These are phyloP conservation scores for Drosophila picticornis DNA, from an alignment of 2,888 invertebrate species.

Conservation along the genomic window DNA sequence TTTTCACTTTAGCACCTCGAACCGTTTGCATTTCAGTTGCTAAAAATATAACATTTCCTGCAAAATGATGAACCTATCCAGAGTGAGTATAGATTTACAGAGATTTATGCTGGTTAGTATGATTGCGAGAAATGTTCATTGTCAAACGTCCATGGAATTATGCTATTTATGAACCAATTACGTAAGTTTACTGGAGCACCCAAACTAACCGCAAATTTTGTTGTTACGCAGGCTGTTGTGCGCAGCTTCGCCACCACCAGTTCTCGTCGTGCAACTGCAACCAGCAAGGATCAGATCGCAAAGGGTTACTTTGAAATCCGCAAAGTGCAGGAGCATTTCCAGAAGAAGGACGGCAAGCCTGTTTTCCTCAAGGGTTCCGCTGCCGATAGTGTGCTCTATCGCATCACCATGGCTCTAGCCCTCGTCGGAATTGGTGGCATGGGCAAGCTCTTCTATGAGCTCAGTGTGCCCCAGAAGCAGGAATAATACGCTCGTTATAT, in stretches of 20 bases:
- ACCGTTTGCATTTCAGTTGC: slow-evolving; percentile 41
- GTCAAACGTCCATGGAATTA: slow-evolving; percentile 6
- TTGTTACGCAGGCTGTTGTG: slow-evolving; percentile 76
- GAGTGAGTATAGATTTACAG: slow-evolving; percentile 69
- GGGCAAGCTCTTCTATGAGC: slow-evolving; percentile 80
- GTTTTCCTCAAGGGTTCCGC: slow-evolving; percentile 86
- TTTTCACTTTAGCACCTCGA: slow-evolving; percentile 43
- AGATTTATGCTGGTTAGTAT: background rate
- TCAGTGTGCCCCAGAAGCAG: slow-evolving; percentile 76
- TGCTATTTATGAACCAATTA: slow-evolving; percentile 55
- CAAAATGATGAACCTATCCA: slow-evolving; percentile 83
- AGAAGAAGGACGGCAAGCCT: slow-evolving; percentile 86
- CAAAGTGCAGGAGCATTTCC: slow-evolving; percentile 83
- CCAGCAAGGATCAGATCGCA: slow-evolving; percentile 72
- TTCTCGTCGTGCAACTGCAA: slow-evolving; percentile 62
- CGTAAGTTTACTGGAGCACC: slow-evolving; percentile 72
- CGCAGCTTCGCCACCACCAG: slow-evolving; percentile 82
- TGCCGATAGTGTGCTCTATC: slow-evolving; percentile 85
- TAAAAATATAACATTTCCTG: slow-evolving; percentile 47
- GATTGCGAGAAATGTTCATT: background rate
- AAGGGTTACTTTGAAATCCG: slow-evolving; percentile 81
- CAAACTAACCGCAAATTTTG: slow-evolving; percentile 64
- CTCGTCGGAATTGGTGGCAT: slow-evolving; percentile 84
- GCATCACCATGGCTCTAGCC: slow-evolving; percentile 84
- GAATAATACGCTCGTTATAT: slow-evolving; percentile 52